Evolutionary conservation across 2,113 vertebrate genomes (phyloP).

Genomic region (Microcebus jonahi): DNA sequence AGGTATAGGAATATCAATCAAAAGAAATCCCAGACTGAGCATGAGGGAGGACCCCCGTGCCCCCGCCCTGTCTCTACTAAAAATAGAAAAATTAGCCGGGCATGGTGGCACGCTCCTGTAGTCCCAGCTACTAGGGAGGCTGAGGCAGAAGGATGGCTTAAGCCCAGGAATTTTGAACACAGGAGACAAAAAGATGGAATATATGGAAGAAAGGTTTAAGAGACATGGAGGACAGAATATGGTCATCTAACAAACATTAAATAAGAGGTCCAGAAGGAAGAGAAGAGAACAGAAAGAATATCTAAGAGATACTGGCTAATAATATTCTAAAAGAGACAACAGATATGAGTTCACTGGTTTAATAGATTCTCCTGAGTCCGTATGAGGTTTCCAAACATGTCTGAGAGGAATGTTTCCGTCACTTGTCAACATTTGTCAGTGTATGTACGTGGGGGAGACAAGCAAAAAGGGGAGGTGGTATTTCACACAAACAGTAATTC

Average conservation of each 20-base stretch:
- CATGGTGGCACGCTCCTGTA: no score
- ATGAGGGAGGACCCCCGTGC: no score
- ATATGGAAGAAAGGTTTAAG: no score
- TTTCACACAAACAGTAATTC: background rate
- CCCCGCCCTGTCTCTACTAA: no score
- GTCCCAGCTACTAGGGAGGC: no score
- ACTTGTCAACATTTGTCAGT: background rate
- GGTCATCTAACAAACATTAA: no score
- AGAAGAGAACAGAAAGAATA: background rate
- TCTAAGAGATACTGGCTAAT: background rate
- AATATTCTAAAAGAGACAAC: background rate
- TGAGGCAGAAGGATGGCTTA: no score
- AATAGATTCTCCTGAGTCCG: background rate
- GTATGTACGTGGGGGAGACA: background rate
- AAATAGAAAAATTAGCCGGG: no score
- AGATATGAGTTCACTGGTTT: background rate
- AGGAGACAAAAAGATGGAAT: no score
- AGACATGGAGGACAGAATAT: no score
- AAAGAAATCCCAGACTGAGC: background rate
- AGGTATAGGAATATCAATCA: background rate
- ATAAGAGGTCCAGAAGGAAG: no score
- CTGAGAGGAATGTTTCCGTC: background rate
- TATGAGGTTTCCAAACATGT: background rate
- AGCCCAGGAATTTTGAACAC: no score
- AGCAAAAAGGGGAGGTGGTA: background rate